phyloP scores from a whole-genome alignment of 2,888 invertebrate species.

The Eudemis profundana region DNA sequence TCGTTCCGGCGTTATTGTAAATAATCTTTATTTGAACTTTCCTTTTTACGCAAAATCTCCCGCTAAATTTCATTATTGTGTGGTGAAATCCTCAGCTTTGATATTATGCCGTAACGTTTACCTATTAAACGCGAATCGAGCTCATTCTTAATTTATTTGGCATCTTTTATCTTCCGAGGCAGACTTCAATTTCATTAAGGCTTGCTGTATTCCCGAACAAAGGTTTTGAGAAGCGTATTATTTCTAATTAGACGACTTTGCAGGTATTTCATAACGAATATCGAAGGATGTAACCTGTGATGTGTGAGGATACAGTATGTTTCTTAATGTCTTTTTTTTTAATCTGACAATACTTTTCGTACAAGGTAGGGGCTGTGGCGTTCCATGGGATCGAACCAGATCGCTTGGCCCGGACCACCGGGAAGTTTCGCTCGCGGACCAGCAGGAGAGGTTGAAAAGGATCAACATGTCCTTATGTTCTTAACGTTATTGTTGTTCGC shows the following conservation, averaged over 20 bases:
- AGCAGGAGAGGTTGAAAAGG: too few species aligned
- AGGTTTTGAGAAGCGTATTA: background rate
- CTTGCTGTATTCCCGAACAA: conserved; percentile 10
- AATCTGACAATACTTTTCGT: too few species aligned
- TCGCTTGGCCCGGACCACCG: too few species aligned
- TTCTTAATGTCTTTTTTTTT: too few species aligned
- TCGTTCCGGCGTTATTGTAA: conserved; percentile 51
- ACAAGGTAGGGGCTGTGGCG: too few species aligned
- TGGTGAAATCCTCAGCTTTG: conserved; percentile 36
- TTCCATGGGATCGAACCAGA: too few species aligned
- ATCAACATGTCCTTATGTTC: too few species aligned
- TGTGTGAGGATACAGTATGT: too few species aligned
- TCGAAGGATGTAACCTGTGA: too few species aligned
- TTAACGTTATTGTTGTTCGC: too few species aligned
- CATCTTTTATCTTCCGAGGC: conserved; percentile 27
- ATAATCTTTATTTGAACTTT: conserved; percentile 43
- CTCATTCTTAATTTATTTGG: conserved; percentile 31
- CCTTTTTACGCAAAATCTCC: conserved; percentile 41
- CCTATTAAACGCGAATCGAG: conserved; percentile 33
- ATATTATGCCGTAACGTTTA: conserved; percentile 38
- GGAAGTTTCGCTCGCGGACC: too few species aligned
- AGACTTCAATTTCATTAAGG: conserved; percentile 35
- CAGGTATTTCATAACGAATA: background rate
- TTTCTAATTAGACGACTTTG: conserved; percentile 1
- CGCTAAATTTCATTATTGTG: conserved; percentile 41